phyloP scores from a whole-genome alignment of 2,888 invertebrate species.

The Noctua comes region DNA sequence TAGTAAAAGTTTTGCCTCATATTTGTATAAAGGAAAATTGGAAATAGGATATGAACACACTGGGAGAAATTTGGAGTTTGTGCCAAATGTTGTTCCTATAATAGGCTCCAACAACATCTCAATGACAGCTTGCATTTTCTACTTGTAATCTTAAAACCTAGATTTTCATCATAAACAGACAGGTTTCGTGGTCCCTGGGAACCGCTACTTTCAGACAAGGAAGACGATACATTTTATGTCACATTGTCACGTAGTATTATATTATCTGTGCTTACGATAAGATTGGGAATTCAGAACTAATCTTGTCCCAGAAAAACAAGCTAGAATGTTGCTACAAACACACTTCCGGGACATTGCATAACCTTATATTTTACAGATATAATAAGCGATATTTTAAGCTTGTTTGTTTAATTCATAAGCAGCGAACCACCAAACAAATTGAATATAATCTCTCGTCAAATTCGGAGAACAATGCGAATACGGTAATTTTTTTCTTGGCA shows the following conservation, averaged over 20 bases:
- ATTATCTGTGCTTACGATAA: not conserved
- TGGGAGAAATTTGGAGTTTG: no score
- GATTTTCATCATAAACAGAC: not conserved
- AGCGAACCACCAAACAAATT: conserved; percentile 25
- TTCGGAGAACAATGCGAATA: conserved; percentile 36
- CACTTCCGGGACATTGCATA: conserved; percentile 23
- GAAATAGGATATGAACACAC: not conserved
- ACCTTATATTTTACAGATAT: conserved; percentile 29
- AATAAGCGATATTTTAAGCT: conserved; percentile 43
- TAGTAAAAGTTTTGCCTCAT: conserved; percentile 3
- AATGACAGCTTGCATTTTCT: not conserved
- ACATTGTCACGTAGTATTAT: no score
- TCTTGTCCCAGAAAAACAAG: conserved; percentile 1
- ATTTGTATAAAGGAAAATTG: not conserved
- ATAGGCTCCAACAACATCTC: not conserved
- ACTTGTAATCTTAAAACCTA: not conserved
- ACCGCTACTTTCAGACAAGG: not conserved
- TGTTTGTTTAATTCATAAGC: conserved; percentile 49
- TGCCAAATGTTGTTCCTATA: not conserved
- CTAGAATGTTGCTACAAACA: not conserved
- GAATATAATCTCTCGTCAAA: conserved; percentile 32
- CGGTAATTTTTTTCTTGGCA: conserved; percentile 12
- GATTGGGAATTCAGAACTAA: not conserved
- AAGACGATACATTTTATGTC: not conserved
- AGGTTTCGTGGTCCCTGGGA: not conserved